These are phyloP conservation scores for Hemaris fuciformis DNA, from an alignment of 2,888 invertebrate genomes.

Conservation along the genomic window DNA sequence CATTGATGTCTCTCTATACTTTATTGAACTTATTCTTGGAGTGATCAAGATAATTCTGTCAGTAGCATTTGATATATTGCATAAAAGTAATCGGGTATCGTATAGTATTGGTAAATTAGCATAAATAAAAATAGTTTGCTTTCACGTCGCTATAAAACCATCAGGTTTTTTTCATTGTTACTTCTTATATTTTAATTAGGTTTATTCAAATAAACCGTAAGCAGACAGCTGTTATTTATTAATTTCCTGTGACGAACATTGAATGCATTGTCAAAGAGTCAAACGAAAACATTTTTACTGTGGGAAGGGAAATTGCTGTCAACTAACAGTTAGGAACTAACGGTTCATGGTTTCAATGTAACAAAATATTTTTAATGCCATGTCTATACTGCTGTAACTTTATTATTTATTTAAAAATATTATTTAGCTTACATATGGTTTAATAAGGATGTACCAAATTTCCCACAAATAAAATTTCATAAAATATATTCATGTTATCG, in stretches of 20 bases:
- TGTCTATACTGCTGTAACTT: neutral
- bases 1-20: neutral
- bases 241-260: neutral
- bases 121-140: neutral
- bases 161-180: neutral
- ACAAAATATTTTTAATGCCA: neutral
- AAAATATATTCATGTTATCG: too few species aligned
- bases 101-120: neutral
- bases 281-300: neutral
- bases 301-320: neutral
- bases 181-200: neutral
- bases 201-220: neutral
- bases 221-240: neutral
- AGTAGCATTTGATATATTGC: neutral
- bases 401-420: too few species aligned
- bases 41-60: slow-evolving; percentile 1
- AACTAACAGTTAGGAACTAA: neutral
- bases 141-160: neutral
- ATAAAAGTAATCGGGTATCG: slow-evolving; percentile 12
- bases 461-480: neutral
- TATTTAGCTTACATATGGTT: too few species aligned
- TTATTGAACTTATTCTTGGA: neutral
- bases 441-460: too few species aligned
- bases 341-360: neutral
- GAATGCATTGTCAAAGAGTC: neutral